Base-by-base conservation (phyloP, 2,113 vertebrate genomes). In the Nansenia antarctica region DNA sequence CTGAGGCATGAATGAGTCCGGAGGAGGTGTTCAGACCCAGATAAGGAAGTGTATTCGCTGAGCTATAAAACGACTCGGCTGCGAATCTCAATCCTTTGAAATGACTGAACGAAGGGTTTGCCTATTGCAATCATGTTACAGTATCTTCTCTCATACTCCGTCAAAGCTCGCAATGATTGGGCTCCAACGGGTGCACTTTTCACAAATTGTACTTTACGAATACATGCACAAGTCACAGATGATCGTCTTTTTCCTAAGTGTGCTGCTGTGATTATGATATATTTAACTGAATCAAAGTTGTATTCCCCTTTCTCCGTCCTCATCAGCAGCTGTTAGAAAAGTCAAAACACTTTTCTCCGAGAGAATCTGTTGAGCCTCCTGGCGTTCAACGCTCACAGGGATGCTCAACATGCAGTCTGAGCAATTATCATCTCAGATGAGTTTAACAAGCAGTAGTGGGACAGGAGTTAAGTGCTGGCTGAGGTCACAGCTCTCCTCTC, bases 401-500 rank as follows among this genome's bases (percentile, higher is more conserved):
- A 29, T 52, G 39, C 32, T 62, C 30, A 32, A 59, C 22, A 68
- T 65, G 57, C 53, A 31, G 60, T 67, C 39, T 20, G 35, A 37
- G 53, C 72, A 65, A 77, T 77, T 77, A 73, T 9, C 27, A 22
- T 55, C 32, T 65, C 53, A 67, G 42, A 32, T n/a, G 39, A 29
- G 29, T 57, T 67, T 59, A 66, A 63, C 69, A 66, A 29, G 45
- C 68, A 57, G 20, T 27, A 8, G 27, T 49, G 42, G 35, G 7
- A 35, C 57, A 39, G 14, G 54, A 65, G 66, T 65, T 20, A 67
- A 69, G 54, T 31, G 58, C 52, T 64, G 18, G 15, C 52, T 64
- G 18, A 11, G 49, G 26, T 47, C 63, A 55, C 24, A 49, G 29
- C 59, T 20, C 20, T 47, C 37, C 3, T 31, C 62, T 42, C 49